phyloP scores from a whole-genome alignment of 2,113 vertebrate genomes.

The Lasiurus cinereus region DNA sequence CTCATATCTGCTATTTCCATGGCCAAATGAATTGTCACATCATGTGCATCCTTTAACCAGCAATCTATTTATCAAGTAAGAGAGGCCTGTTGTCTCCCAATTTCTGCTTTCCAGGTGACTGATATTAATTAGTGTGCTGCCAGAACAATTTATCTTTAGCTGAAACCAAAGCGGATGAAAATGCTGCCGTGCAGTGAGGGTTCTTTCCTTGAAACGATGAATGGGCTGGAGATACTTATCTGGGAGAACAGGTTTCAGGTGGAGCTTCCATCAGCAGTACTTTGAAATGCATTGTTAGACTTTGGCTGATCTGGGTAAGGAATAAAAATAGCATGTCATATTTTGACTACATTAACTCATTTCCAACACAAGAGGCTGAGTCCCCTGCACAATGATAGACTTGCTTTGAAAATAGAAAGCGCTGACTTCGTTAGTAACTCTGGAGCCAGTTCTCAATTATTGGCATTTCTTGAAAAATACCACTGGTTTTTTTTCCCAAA shows the following conservation, averaged over 20 bases:
- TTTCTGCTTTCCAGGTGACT: conserved; percentile 87
- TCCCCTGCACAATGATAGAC: neutral
- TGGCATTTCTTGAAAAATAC: conserved; percentile 23
- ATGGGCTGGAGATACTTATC: conserved; percentile 89
- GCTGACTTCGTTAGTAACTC: neutral
- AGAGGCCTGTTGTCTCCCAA: conserved; percentile 83
- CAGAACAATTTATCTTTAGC: conserved; percentile 86
- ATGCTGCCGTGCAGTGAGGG: conserved; percentile 79
- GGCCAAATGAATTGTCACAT: conserved; percentile 80
- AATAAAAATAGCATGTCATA: conserved; percentile 83
- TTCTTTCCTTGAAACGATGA: conserved; percentile 86
- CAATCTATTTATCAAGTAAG: conserved; percentile 87
- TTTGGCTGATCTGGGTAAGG: conserved; percentile 83
- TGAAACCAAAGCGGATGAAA: conserved; percentile 87
- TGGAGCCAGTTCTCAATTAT: conserved; percentile 37
- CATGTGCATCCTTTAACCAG: conserved; percentile 71
- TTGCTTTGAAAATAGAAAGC: conserved; percentile 30
- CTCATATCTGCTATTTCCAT: conserved; percentile 71
- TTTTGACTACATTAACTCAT: conserved; percentile 86
- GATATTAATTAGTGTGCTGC: conserved; percentile 89
- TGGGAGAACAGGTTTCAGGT: conserved; percentile 86
- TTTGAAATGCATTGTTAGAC: conserved; percentile 88
- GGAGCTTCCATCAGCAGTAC: conserved; percentile 86
- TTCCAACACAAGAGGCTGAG: conserved; percentile 71
- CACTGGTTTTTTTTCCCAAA: conserved; percentile 21